Base-by-base conservation (phyloP, 2,888 invertebrate genomes). In the Onthophagus sagittarius region DNA sequence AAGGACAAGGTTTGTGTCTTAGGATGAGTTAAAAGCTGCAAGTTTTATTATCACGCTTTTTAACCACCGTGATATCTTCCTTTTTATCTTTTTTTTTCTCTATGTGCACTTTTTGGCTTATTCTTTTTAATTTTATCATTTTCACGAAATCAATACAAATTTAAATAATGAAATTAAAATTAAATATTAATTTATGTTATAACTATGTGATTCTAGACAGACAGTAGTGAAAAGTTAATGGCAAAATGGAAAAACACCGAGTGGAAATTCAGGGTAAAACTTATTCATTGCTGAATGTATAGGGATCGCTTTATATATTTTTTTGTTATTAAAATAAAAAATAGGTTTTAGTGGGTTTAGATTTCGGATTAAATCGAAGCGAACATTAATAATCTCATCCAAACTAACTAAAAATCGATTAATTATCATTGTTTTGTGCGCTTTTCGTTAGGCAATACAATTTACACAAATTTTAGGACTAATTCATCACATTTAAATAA, bases 1-100 rank as follows among this genome's bases (percentile, higher is more conserved):
- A 97, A 97, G 87, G 97, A 97, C 86, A 96, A 96, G 90, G 93
- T 93, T 85, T 80, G 79, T 75, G 62, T 6, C 32, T 15, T 14
- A 9, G 11, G 13, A 67, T 11, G 31, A 67, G 1, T 67, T 32
- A 15, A n/a, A n/a, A n/a, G n/a, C n/a, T n/a, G n/a, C n/a, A n/a
- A n/a, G 67, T 32, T 9, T 32, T 23, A 9, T 67, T 23, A 15
- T 13, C 67, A 67, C 64, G 67, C 32, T 67, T 15, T 63, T 63
- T 67, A 67, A n/a, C 31, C n/a, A 6, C 3, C 23, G 23, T 23
- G 23, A 23, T 23, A 67, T 67, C 67, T 67, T 53, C 39, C 39
- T 53, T 53, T 67, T 15, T 31, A 11, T 64, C 5, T 23, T 15
- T 64, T 23, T 13, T 67, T n/a, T 32, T 31, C 23, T 23, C 15